Evolutionary conservation across 2,888 invertebrate species (phyloP).

Genomic region (Mesochorus sp.): DNA sequence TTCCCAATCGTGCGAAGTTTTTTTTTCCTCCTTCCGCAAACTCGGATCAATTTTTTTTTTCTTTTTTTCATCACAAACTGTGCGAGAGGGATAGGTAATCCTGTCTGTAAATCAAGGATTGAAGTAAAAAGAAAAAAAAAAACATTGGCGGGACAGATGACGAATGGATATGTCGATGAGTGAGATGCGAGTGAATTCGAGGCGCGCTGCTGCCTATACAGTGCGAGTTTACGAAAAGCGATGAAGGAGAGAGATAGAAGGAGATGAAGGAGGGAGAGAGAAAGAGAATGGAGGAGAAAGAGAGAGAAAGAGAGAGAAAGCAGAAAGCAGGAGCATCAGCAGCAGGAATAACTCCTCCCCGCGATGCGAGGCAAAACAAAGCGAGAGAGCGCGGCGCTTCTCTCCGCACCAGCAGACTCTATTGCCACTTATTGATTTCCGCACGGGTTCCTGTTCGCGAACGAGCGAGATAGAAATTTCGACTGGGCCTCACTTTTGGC

Average conservation of each 20-base stretch:
- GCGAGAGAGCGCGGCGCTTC: constrained; percentile 55
- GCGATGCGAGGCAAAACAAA: constrained; percentile 50
- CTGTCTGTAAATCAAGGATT: neutral
- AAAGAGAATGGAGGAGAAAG: neutral
- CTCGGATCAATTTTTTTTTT: neutral
- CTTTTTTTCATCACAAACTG: neutral
- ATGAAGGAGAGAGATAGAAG: constrained; percentile 8
- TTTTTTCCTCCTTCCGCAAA: constrained; percentile 2
- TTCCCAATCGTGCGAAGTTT: constrained; percentile 10
- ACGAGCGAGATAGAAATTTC: constrained; percentile 63
- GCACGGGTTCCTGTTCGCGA: constrained; percentile 68
- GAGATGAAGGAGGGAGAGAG: neutral
- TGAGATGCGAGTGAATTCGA: constrained; percentile 18
- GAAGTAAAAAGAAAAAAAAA: neutral
- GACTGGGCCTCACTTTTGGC: constrained; percentile 38
- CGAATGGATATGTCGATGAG: constrained; percentile 25
- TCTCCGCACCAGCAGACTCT: constrained; percentile 64
- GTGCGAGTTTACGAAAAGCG: constrained; percentile 25
- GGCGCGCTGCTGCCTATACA: constrained; percentile 15
- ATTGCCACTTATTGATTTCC: constrained; percentile 77
- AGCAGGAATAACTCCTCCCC: constrained; percentile 47
- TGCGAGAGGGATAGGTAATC: neutral
- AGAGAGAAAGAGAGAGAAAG: constrained; percentile 32
- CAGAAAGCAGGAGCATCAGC: constrained; percentile 39
- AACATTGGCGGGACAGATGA: constrained; percentile 21